Conservation (phyloP, 1,140 invertebrate species). For the Tetranychus cinnabarinus region DNA sequence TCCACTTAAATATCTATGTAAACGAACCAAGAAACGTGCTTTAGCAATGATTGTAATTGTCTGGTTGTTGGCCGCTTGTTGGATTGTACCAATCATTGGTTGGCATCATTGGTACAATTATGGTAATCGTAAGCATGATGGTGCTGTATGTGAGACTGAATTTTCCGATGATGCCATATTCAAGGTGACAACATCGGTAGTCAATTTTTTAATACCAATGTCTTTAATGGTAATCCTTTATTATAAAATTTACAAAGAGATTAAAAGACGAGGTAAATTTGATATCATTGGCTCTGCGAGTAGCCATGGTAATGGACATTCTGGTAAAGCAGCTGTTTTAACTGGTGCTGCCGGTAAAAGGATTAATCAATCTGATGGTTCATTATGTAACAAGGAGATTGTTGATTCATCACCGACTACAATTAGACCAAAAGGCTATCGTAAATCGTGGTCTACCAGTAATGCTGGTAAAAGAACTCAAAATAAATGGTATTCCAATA, state of each 20-base stretch:
- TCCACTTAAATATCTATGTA: conserved; percentile 32
- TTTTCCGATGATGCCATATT: conserved; percentile 27
- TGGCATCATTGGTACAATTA: conserved; percentile 21
- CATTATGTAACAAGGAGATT: no score
- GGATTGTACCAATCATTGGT: conserved; percentile 28
- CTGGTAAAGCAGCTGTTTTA: neutral
- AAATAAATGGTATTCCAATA: no score
- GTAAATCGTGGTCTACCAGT: no score
- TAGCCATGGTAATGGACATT: neutral
- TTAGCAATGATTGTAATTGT: conserved; percentile 28
- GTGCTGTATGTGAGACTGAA: conserved; percentile 23
- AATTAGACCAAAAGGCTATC: no score
- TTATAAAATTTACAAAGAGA: conserved; percentile 27
- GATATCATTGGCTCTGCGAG: conserved; percentile 15
- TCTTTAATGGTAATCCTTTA: conserved; percentile 29
- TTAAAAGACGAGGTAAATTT: conserved; percentile 24
- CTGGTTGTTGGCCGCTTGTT: conserved; percentile 27
- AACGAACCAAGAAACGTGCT: conserved; percentile 31
- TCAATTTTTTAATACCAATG: conserved; percentile 32
- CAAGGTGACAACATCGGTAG: conserved; percentile 28
- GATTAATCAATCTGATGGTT: no score
- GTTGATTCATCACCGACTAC: no score
- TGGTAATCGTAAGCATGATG: conserved; percentile 10
- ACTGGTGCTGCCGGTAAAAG: no score
- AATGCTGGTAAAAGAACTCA: no score